These are phyloP conservation scores for Drosophila parvula DNA, from an alignment of 1,140 invertebrate genomes.

Conservation along the genomic window DNA sequence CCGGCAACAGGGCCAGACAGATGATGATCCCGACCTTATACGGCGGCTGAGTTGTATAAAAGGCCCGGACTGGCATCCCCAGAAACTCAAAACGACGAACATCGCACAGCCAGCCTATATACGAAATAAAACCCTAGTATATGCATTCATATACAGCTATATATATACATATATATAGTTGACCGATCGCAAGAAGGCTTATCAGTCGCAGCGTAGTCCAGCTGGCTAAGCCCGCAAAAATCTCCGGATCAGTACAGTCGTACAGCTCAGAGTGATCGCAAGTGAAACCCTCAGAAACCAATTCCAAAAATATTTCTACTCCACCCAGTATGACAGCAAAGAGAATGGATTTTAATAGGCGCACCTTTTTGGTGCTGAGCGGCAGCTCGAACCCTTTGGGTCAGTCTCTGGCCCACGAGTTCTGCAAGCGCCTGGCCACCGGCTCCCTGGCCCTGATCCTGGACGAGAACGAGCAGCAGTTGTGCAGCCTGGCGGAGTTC, in stretches of 20 bases:
- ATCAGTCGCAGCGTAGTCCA: constrained; percentile 52
- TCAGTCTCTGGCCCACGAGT: constrained; percentile 88
- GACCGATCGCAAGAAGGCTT: constrained; percentile 13
- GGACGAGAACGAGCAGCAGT: constrained; percentile 87
- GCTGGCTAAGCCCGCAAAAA: constrained; percentile 9
- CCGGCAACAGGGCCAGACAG: constrained; percentile 35
- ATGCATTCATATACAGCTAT: background rate
- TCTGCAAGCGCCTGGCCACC: constrained; percentile 86
- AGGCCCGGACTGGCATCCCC: constrained; percentile 15
- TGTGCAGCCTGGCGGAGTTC: constrained; percentile 41
- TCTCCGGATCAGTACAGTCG: constrained; percentile 55
- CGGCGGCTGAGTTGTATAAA: constrained; percentile 31
- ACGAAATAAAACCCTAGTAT: constrained; percentile 18
- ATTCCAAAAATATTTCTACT: background rate
- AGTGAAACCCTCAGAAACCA: constrained; percentile 16
- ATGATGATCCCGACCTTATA: constrained; percentile 38
- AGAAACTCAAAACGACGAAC: constrained; percentile 15
- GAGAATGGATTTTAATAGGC: constrained; percentile 72
- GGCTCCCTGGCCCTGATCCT: constrained; percentile 90
- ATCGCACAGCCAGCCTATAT: constrained; percentile 4
- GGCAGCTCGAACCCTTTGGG: constrained; percentile 85
- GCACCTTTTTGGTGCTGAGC: constrained; percentile 71
- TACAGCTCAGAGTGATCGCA: constrained; percentile 55
- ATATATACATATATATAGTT: constrained; percentile 2
- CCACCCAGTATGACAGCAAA: constrained; percentile 64